Evolutionary conservation across 2,797 vertebrate species (phyloP).

Genomic region (Lithobates pipiens): DNA sequence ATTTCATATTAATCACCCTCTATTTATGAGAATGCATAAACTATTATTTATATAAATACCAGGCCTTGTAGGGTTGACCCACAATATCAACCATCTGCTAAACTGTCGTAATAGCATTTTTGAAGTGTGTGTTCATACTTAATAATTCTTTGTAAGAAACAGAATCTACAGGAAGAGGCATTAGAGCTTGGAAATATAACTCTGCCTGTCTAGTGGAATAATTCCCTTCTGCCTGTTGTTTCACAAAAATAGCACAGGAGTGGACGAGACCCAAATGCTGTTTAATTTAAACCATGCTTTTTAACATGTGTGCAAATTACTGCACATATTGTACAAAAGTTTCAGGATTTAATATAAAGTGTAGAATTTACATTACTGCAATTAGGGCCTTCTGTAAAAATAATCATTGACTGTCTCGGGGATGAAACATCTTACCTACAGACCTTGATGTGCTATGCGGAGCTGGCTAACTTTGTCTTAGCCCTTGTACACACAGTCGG

Average conservation of each 20-base stretch:
- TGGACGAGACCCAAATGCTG: slow-evolving; percentile 54
- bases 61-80: slow-evolving; percentile 72
- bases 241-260: slow-evolving; percentile 65
- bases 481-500: too few species aligned
- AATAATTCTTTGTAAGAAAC: slow-evolving; percentile 69
- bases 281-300: slow-evolving; percentile 55
- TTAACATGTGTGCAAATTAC: slow-evolving; percentile 2
- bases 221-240: slow-evolving; percentile 64
- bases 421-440: too few species aligned
- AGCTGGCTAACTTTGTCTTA: too few species aligned
- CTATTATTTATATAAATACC: slow-evolving; percentile 84
- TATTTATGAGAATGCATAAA: slow-evolving; percentile 84
- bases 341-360: background rate
- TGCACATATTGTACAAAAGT: background rate
- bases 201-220: slow-evolving; percentile 71
- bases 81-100: slow-evolving; percentile 74
- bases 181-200: slow-evolving; percentile 64
- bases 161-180: slow-evolving; percentile 66
- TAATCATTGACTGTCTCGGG: too few species aligned
- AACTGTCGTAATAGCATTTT: slow-evolving; percentile 77
- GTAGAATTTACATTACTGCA: background rate
- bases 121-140: slow-evolving; percentile 71
- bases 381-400: too few species aligned
- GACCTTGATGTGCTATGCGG: too few species aligned
- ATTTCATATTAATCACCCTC: slow-evolving; percentile 84